These are phyloP conservation scores for Perca fluviatilis DNA, from an alignment of 2,113 vertebrate genomes.

Conservation along the genomic window DNA sequence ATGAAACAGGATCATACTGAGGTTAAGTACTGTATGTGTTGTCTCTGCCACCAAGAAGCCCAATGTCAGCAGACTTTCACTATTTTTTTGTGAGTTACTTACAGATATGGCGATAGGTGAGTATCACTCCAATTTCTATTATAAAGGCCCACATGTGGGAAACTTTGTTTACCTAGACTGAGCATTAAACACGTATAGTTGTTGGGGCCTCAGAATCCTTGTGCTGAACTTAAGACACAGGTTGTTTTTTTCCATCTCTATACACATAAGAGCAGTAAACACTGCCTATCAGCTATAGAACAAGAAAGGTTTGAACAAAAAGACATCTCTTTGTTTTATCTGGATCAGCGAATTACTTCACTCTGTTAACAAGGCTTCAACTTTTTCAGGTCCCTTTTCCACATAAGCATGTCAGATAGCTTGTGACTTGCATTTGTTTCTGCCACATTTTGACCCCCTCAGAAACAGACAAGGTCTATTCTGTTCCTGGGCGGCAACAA, in stretches of 20 bases:
- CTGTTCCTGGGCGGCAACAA: constrained; percentile 44
- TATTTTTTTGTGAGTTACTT: background rate
- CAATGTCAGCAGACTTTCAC: background rate
- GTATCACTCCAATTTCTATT: background rate
- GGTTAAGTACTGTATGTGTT: background rate
- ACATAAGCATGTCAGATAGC: constrained; percentile 12
- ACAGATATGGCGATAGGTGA: background rate
- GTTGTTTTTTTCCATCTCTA: background rate
- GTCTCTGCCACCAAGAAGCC: background rate
- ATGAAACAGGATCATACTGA: background rate
- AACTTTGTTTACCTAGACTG: background rate
- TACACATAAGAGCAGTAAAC: background rate
- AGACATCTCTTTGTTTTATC: background rate
- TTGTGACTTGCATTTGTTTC: constrained; percentile 54
- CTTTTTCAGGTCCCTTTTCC: background rate
- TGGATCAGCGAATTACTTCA: background rate
- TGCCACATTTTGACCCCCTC: constrained; percentile 23
- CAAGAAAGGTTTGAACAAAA: background rate
- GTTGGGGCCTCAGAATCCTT: background rate
- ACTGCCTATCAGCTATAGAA: constrained; percentile 12
- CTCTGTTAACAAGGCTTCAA: background rate
- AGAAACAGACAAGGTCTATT: constrained; percentile 51
- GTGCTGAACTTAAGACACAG: background rate
- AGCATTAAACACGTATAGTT: background rate
- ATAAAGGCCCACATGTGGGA: background rate